Evolutionary conservation across 2,888 invertebrate species (phyloP).

Genomic region (Cactoblastis cactorum): DNA sequence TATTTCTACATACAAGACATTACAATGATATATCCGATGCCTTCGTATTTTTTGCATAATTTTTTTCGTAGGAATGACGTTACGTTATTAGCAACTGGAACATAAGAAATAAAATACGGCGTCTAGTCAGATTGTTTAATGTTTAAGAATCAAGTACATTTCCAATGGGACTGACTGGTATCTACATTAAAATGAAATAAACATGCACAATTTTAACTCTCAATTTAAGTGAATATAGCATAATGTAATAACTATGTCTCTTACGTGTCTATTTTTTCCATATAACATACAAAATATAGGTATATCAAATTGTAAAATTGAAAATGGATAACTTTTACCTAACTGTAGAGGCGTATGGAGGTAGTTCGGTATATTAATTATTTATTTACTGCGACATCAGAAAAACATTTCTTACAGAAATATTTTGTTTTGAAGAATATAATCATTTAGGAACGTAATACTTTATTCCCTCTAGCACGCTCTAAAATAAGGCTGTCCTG

Average conservation of each 20-base stretch:
- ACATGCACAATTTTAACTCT: conserved; percentile 45
- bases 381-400: conserved; percentile 39
- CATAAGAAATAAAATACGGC: conserved; percentile 2
- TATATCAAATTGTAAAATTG: conserved; percentile 46
- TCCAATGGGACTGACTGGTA: conserved; percentile 57
- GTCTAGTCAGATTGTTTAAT: conserved; percentile 71
- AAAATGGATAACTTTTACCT: conserved; percentile 53
- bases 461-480: neutral
- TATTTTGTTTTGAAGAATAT: neutral
- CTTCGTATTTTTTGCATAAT: too few species aligned
- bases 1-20: too few species aligned
- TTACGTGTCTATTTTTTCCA: conserved; percentile 45
- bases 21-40: too few species aligned
- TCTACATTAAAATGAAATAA: conserved; percentile 54
- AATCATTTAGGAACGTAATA: neutral
- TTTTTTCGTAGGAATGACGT: too few species aligned
- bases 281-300: conserved; percentile 65
- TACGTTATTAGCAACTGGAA: too few species aligned
- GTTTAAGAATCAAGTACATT: conserved; percentile 51
- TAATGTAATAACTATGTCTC: conserved; percentile 45
- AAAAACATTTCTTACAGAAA: conserved; percentile 16
- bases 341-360: conserved; percentile 70
- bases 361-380: conserved; percentile 64
- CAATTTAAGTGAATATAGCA: conserved; percentile 35
- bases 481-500: too few species aligned